Evolutionary conservation across 2,888 invertebrate species (phyloP).

Genomic region (Choreutis nemorana): DNA sequence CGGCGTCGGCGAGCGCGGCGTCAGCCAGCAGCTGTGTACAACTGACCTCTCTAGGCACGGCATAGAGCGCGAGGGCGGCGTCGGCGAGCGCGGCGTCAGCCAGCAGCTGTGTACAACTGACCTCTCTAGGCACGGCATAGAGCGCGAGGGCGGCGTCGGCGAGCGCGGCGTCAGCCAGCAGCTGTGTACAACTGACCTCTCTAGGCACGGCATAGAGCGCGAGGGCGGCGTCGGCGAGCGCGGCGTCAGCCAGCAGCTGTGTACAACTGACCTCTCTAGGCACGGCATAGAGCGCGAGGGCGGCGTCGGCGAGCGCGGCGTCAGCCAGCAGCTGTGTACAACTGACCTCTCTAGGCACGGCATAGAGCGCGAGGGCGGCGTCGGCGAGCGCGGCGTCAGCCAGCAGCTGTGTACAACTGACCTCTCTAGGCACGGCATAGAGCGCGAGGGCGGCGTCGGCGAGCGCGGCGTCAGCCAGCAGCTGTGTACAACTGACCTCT

Average conservation of each 20-base stretch:
- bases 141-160: not conserved
- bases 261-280: not conserved
- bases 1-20: conserved; percentile 79
- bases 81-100: not conserved
- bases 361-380: not conserved
- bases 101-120: not conserved
- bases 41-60: conserved; percentile 60
- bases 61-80: conserved; percentile 23
- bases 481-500: not conserved
- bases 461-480: not conserved
- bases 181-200: not conserved
- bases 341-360: not conserved
- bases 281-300: not conserved
- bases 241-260: conserved; percentile 82
- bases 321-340: not conserved
- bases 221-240: conserved; percentile 79
- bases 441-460: not conserved
- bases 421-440: too few relatives aligned
- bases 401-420: not conserved
- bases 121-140: conserved; percentile 67
- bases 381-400: not conserved
- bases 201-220: conserved; percentile 72
- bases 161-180: not conserved
- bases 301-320: not conserved
- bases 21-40: conserved; percentile 71